Percentiles rank a stretch among this genome's conserved stretches.
These are phyloP conservation scores for Chrysemys picta DNA, from an alignment of 2,113 vertebrate genomes.

Conservation along the genomic window DNA sequence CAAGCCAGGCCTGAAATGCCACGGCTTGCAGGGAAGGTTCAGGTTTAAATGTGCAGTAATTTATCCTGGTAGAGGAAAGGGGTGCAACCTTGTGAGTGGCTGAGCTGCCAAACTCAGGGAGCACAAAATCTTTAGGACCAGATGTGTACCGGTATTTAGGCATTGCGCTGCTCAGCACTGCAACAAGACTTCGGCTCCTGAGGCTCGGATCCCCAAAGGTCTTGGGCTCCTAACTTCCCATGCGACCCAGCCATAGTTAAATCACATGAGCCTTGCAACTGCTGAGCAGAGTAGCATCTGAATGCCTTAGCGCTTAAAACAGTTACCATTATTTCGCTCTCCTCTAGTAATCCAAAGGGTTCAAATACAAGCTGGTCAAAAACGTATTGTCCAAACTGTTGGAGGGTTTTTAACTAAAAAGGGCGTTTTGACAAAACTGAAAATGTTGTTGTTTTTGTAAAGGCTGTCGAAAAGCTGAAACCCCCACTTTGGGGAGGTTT, in stretches of 20 bases:
- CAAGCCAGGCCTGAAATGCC: background rate
- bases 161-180: background rate
- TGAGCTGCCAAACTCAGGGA: background rate
- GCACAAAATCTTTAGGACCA: background rate
- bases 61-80: background rate
- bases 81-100: background rate
- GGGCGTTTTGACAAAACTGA: background rate
- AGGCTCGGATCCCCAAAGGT: background rate
- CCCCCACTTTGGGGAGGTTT: background rate
- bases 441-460: background rate
- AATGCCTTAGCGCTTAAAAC: background rate
- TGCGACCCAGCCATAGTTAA: background rate
- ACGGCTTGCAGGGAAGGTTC: fast-evolving
- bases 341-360: background rate
- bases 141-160: background rate
- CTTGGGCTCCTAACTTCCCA: background rate
- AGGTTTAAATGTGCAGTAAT: background rate
- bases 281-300: background rate
- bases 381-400: background rate
- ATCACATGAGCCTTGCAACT: background rate
- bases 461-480: background rate
- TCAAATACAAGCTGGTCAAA: background rate
- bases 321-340: background rate
- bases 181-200: background rate
- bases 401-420: background rate